phyloP scores from a whole-genome alignment of 2,888 invertebrate genomes.

The Ephialtes manifestator region DNA sequence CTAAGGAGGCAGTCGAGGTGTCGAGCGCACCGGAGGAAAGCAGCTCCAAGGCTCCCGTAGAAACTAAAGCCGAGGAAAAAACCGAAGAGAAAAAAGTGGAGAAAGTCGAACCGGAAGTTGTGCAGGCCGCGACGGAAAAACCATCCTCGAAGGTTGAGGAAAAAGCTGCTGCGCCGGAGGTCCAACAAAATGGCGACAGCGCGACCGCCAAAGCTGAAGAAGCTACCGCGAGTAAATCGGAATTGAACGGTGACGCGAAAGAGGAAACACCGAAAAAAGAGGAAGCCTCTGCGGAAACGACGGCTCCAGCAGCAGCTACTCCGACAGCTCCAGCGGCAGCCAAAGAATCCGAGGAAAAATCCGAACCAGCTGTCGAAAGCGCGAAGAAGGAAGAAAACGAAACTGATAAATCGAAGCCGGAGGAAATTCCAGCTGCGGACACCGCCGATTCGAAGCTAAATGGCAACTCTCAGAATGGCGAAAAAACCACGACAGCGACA shows the following conservation, averaged over 20 bases:
- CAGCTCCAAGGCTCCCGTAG: constrained; percentile 59
- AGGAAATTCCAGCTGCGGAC: constrained; percentile 59
- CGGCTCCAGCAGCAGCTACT: constrained; percentile 32
- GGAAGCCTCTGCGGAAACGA: constrained; percentile 52
- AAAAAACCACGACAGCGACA: constrained; percentile 64
- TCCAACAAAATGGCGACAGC: constrained; percentile 70
- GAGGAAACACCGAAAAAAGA: constrained; percentile 58
- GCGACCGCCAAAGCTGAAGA: constrained; percentile 70
- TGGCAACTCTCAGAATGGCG: constrained; percentile 54
- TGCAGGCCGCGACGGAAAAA: constrained; percentile 68
- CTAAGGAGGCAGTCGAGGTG: constrained; percentile 68
- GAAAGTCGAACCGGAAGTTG: constrained; percentile 69
- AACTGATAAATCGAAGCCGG: constrained; percentile 48
- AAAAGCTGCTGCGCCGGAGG: constrained; percentile 59
- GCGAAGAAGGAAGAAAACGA: constrained; percentile 67
- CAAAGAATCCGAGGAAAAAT: constrained; percentile 64
- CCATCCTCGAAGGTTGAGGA: constrained; percentile 69
- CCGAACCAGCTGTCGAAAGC: constrained; percentile 69
- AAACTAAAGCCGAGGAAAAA: constrained; percentile 63
- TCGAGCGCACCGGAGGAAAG: constrained; percentile 69
- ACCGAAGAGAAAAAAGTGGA: constrained; percentile 62
- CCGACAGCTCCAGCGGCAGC: constrained; percentile 53
- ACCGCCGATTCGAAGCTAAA: constrained; percentile 65
- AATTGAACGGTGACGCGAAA: constrained; percentile 68
- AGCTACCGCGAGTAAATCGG: constrained; percentile 61